Evolutionary conservation across 2,113 vertebrate genomes (phyloP).

Genomic region (Siniperca chuatsi): DNA sequence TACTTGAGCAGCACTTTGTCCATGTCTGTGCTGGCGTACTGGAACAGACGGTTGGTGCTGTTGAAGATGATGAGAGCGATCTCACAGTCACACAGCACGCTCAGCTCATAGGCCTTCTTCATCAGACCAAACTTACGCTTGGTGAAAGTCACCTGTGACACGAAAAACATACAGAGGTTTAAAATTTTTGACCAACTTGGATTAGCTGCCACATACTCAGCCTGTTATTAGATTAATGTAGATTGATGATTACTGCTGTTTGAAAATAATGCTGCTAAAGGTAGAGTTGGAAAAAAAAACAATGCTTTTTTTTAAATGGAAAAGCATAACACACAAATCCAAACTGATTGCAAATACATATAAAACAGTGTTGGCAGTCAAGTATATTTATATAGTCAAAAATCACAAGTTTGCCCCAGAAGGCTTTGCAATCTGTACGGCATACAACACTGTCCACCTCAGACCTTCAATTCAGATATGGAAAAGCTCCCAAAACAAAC

Average conservation of each 20-base stretch:
- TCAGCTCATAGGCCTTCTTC: conserved; percentile 98
- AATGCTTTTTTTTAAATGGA: not conserved
- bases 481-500: conserved; percentile 3
- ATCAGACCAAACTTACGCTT: conserved; percentile 97
- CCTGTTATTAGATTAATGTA: not conserved
- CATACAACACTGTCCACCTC: conserved; percentile 7
- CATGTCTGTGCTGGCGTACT: conserved; percentile 98
- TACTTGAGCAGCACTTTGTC: conserved; percentile 96
- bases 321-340: not conserved
- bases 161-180: not conserved
- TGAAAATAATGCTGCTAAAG: not conserved
- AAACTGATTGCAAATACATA: not conserved
- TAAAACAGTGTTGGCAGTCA: not conserved
- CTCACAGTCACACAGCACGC: conserved; percentile 97
- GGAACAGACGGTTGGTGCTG: conserved; percentile 95
- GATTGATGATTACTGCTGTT: not conserved
- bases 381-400: not conserved
- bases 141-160: conserved; percentile 92
- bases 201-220: too few relatives aligned
- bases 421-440: not conserved
- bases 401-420: conserved; percentile 6
- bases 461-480: conserved; percentile 18
- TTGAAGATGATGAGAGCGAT: conserved; percentile 99
- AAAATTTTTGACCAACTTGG: too few relatives aligned
- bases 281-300: not conserved